These are phyloP conservation scores for Rhagophthalmus giganteus DNA, from an alignment of 2,888 invertebrate species.

Conservation along the genomic window DNA sequence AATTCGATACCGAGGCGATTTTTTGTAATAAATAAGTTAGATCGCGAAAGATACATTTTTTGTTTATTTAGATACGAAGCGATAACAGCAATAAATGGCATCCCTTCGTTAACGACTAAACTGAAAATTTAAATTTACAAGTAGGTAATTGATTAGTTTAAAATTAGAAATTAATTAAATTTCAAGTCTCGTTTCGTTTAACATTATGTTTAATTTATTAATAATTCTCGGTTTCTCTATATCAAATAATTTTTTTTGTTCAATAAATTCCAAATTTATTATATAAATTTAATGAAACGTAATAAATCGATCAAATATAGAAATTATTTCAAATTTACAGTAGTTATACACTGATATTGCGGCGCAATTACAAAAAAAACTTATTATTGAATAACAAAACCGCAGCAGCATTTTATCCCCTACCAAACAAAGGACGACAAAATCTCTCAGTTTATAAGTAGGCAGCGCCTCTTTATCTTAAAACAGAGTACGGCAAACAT, in stretches of 20 bases:
- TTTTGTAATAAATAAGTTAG: too few species aligned
- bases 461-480: conserved; percentile 26
- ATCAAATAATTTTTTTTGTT: background rate
- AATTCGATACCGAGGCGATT: too few species aligned
- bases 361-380: background rate
- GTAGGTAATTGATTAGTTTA: too few species aligned
- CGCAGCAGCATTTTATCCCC: conserved; percentile 6
- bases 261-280: background rate
- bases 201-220: background rate
- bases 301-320: background rate
- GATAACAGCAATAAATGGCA: too few species aligned
- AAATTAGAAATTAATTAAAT: background rate
- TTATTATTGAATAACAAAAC: conserved; percentile 4
- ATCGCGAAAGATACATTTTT: too few species aligned
- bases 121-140: too few species aligned
- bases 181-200: background rate
- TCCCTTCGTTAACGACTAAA: too few species aligned
- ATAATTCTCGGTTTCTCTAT: background rate
- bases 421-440: conserved; percentile 18
- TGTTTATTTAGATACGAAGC: too few species aligned
- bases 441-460: conserved; percentile 36
- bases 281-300: background rate
- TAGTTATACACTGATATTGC: background rate
- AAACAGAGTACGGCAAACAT: conserved; percentile 31
- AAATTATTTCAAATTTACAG: too few species aligned